Conservation (phyloP, 2,888 invertebrate genomes). For the Sarcophaga caerulescens region DNA sequence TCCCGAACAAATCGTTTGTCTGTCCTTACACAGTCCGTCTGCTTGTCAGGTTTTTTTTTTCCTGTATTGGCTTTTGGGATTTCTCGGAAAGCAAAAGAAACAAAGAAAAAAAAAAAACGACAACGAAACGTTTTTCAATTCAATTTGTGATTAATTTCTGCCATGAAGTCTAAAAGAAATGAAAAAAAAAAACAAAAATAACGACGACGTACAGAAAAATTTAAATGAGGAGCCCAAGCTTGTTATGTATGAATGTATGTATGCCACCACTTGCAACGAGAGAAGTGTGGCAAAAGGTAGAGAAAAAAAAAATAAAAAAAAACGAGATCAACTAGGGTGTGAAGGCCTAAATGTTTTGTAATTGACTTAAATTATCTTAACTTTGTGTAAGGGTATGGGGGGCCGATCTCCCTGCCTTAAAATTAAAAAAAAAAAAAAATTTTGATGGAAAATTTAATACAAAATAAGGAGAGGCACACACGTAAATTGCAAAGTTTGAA, state of each 20-base stretch:
- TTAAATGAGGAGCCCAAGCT: neutral
- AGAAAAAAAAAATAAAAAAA: neutral
- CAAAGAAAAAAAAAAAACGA: too few species aligned
- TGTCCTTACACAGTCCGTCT: slow-evolving; percentile 10
- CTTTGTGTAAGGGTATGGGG: too few species aligned
- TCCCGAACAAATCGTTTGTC: neutral
- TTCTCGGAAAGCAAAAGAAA: neutral
- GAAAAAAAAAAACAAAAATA: neutral
- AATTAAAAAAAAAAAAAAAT: too few species aligned
- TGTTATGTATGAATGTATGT: neutral
- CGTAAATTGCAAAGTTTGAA: too few species aligned
- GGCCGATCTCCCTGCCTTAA: too few species aligned
- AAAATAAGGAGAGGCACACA: too few species aligned
- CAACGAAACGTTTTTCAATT: slow-evolving; percentile 52
- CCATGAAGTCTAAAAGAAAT: slow-evolving; percentile 3
- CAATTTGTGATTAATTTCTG: slow-evolving; percentile 61
- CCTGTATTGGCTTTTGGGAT: slow-evolving; percentile 16
- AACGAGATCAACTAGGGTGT: neutral
- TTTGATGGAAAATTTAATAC: too few species aligned
- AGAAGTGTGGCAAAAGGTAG: neutral
- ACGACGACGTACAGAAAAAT: too few species aligned
- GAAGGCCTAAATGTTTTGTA: slow-evolving; percentile 5
- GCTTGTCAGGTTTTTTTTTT: neutral
- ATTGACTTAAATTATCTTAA: neutral
- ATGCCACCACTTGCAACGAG: neutral